phyloP scores from a whole-genome alignment of 2,113 vertebrate genomes.

The Oryzias curvinotus region DNA sequence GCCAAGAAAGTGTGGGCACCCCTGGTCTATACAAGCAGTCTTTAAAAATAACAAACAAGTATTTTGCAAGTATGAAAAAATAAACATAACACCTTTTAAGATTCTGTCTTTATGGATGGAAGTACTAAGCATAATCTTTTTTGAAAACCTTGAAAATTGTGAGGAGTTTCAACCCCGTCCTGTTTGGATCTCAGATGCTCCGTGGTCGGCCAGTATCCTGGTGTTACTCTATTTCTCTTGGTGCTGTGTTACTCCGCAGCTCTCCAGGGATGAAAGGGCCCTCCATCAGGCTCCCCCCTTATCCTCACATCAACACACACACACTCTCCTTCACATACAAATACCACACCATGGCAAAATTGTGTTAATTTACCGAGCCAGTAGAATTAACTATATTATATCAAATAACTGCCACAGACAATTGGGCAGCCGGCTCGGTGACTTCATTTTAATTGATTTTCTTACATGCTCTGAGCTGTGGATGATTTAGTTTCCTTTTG shows the following conservation, averaged over 20 bases:
- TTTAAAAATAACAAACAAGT: too few species aligned
- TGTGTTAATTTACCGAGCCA: conserved; percentile 94
- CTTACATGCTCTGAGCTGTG: conserved; percentile 81
- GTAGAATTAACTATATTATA: conserved; percentile 92
- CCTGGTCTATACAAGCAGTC: too few species aligned
- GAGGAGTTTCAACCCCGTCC: conserved; percentile 47
- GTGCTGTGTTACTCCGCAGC: conserved; percentile 69
- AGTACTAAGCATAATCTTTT: background rate
- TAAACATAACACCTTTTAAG: too few species aligned
- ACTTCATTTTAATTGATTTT: conserved; percentile 98
- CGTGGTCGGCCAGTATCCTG: conserved; percentile 72
- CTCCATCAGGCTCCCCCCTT: conserved; percentile 43
- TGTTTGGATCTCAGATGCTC: conserved; percentile 48
- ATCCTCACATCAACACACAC: conserved; percentile 25
- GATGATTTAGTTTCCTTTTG: conserved; percentile 89
- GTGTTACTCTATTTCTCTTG: conserved; percentile 57
- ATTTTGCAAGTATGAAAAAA: too few species aligned
- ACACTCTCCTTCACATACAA: conserved; percentile 22
- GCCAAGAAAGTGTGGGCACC: too few species aligned
- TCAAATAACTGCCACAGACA: conserved; percentile 96
- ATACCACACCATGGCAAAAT: conserved; percentile 82
- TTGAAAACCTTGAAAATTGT: conserved; percentile 29
- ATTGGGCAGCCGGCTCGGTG: conserved; percentile 84
- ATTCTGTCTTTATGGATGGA: too few species aligned
- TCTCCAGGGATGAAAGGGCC: conserved; percentile 65